Conservation (phyloP, 2,113 vertebrate species). For the Mixornis gularis region DNA sequence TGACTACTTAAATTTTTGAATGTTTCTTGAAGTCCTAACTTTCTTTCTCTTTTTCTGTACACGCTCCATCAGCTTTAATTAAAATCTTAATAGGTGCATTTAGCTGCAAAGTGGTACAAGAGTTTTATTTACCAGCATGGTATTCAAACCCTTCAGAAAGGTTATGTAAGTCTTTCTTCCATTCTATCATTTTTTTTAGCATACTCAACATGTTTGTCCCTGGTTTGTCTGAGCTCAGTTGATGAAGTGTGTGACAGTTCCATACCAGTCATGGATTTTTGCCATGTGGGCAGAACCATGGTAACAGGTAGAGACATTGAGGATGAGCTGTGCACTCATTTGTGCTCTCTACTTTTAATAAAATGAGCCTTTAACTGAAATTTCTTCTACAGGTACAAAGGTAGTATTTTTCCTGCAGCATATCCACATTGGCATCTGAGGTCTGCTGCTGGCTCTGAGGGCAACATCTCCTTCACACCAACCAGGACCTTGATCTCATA, state of each 20-base stretch:
- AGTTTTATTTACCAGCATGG: neutral
- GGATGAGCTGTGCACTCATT: neutral
- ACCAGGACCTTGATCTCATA: neutral
- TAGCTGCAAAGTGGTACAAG: neutral
- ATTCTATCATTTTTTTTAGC: fast-evolving
- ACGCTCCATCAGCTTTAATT: neutral
- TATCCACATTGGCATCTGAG: neutral
- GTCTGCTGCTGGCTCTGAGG: neutral
- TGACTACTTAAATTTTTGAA: neutral
- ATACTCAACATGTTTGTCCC: neutral
- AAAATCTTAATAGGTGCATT: neutral
- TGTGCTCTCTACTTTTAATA: neutral
- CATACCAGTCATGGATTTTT: neutral
- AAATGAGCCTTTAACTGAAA: neutral
- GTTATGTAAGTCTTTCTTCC: neutral
- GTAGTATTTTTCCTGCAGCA: neutral
- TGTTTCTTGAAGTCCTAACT: neutral
- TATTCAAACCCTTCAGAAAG: neutral
- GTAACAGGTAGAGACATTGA: neutral
- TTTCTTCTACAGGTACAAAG: neutral
- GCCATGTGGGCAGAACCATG: neutral
- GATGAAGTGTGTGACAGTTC: neutral
- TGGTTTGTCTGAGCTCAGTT: neutral
- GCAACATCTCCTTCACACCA: neutral
- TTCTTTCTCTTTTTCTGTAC: neutral